These are phyloP conservation scores for Asteroscopus sphinx DNA, from an alignment of 2,888 invertebrate genomes.

Conservation along the genomic window DNA sequence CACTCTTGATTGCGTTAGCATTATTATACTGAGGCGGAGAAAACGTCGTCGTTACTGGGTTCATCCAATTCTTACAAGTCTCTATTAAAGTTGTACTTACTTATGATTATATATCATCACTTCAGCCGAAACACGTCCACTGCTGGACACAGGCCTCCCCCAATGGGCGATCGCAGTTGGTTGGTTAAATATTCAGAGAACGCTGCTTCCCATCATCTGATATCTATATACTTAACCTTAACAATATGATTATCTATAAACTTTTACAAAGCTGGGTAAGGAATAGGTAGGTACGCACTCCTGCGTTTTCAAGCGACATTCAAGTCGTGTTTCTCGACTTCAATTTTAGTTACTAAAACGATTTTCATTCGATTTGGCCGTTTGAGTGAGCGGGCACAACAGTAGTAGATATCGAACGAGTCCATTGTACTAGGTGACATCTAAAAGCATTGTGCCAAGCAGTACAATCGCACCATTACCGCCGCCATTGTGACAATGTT, in stretches of 20 bases:
- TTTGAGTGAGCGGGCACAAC: constrained; percentile 80
- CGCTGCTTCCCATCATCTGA: too few relatives aligned
- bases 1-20: too few relatives aligned
- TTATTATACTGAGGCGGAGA: too few relatives aligned
- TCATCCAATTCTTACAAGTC: too few relatives aligned
- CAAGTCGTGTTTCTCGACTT: constrained; percentile 24
- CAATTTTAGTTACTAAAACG: constrained; percentile 56
- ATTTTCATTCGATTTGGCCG: constrained; percentile 78
- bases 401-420: constrained; percentile 82
- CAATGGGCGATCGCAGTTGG: too few relatives aligned
- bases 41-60: too few relatives aligned
- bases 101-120: too few relatives aligned
- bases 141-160: too few relatives aligned
- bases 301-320: constrained; percentile 1
- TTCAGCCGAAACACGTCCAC: too few relatives aligned
- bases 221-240: background rate
- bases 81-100: too few relatives aligned
- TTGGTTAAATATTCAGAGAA: too few relatives aligned
- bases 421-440: constrained; percentile 86
- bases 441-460: constrained; percentile 87
- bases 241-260: background rate
- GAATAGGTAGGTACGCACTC: background rate
- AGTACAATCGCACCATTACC: constrained; percentile 88
- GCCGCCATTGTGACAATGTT: constrained; percentile 88
- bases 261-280: too few relatives aligned